Conservation (phyloP, 1,140 invertebrate species). For the Caenorhabditis remanei region DNA sequence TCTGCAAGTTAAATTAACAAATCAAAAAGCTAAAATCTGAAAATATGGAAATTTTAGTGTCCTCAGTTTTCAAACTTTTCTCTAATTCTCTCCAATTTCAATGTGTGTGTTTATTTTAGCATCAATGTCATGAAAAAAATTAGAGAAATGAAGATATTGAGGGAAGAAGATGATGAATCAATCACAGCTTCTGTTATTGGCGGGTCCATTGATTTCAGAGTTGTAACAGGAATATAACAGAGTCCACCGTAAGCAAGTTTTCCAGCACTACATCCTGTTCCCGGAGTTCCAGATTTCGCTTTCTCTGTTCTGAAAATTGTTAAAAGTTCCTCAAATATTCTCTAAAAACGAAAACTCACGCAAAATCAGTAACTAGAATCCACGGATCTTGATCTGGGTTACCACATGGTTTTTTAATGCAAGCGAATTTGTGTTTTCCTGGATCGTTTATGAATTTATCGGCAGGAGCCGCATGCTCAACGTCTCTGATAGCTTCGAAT, state of each 20-base stretch:
- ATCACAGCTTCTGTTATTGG: background rate
- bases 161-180: background rate
- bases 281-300: background rate
- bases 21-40: too few relatives aligned
- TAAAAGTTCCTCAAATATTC: too few relatives aligned
- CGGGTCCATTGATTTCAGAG: background rate
- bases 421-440: background rate
- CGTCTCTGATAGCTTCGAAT: background rate
- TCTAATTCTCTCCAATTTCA: too few relatives aligned
- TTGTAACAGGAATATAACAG: background rate
- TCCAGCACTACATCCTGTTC: background rate
- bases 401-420: background rate
- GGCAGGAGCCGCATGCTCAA: background rate
- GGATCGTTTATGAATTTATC: background rate
- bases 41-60: too few relatives aligned
- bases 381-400: background rate
- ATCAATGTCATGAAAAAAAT: background rate
- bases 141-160: background rate
- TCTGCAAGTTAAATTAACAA: too few relatives aligned
- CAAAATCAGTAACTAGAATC: conserved; percentile 1
- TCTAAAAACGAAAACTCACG: background rate
- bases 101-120: too few relatives aligned
- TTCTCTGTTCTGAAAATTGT: background rate
- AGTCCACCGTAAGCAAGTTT: background rate
- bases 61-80: too few relatives aligned